Percentiles rank a stretch among this genome's conserved stretches.
Evolutionary conservation across 2,113 vertebrate species (phyloP).

Genomic region (Silurus asotus): DNA sequence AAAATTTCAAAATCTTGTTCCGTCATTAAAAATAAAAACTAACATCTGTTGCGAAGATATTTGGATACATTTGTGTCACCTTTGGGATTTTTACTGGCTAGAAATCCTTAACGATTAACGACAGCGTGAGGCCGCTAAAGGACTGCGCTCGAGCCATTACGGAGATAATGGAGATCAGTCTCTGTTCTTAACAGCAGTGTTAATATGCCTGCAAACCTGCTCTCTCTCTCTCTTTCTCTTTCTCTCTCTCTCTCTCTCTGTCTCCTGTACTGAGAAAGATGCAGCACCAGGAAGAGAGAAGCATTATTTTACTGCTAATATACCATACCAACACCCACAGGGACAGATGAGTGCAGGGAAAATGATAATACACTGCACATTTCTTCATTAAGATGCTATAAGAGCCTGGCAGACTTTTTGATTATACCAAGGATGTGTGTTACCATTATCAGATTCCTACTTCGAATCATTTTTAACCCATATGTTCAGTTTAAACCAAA

Average conservation of each 20-base stretch:
- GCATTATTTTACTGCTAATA: slow-evolving; percentile 48
- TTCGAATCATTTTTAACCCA: background rate
- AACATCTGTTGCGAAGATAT: slow-evolving; percentile 82
- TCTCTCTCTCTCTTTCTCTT: slow-evolving; percentile 13
- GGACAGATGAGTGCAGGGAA: slow-evolving; percentile 39
- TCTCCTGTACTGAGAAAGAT: slow-evolving; percentile 25
- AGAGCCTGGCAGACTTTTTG: slow-evolving; percentile 15
- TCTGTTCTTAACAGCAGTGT: slow-evolving; percentile 47
- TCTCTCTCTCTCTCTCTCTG: slow-evolving; percentile 9
- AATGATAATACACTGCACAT: slow-evolving; percentile 35
- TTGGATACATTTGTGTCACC: slow-evolving; percentile 79
- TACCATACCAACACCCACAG: slow-evolving; percentile 40
- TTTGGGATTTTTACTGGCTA: slow-evolving; percentile 79
- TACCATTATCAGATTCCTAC: slow-evolving; percentile 1
- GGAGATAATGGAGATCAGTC: slow-evolving; percentile 54
- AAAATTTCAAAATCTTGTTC: slow-evolving; percentile 78
- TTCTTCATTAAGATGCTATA: slow-evolving; percentile 39
- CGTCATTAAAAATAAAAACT: slow-evolving; percentile 81
- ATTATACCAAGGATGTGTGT: slow-evolving; percentile 20
- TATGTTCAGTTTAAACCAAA: background rate
- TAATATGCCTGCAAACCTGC: slow-evolving; percentile 46
- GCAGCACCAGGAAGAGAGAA: slow-evolving; percentile 24
- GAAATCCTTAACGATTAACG: slow-evolving; percentile 69
- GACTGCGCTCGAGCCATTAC: slow-evolving; percentile 51
- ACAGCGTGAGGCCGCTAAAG: slow-evolving; percentile 53